Conservation (phyloP, 1,140 invertebrate genomes). For the Leptoteleia sp. region DNA sequence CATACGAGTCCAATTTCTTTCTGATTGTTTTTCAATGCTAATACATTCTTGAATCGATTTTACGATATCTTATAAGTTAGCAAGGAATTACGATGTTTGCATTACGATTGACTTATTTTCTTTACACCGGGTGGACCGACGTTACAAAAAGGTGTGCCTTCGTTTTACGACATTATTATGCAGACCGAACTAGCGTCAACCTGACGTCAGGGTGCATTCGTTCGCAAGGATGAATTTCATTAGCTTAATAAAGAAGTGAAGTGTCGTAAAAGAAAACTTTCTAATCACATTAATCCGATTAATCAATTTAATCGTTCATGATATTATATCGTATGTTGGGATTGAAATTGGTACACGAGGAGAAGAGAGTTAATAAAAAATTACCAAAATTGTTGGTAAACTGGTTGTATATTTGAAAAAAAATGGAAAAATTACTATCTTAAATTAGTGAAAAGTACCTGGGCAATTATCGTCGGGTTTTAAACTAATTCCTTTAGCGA, state of each 20-base stretch:
- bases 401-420: too few species aligned
- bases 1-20: constrained; percentile 2
- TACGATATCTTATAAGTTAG: constrained; percentile 13
- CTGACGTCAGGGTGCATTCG: background rate
- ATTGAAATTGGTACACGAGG: too few species aligned
- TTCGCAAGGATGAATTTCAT: background rate
- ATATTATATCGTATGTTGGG: too few species aligned
- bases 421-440: too few species aligned
- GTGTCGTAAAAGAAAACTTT: too few species aligned
- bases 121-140: background rate
- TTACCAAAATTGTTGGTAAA: too few species aligned
- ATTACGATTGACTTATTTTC: constrained; percentile 22
- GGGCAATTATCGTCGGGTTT: too few species aligned
- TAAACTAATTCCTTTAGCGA: too few species aligned
- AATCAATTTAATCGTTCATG: too few species aligned
- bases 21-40: constrained; percentile 18
- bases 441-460: too few species aligned
- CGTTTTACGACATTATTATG: constrained; percentile 22
- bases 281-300: background rate
- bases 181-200: background rate
- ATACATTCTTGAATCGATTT: constrained; percentile 28
- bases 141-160: constrained; percentile 6
- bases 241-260: background rate
- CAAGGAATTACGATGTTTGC: constrained; percentile 26
- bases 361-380: too few species aligned